Evolutionary conservation across 2,888 invertebrate genomes (phyloP).

Genomic region (Brachypalpus laphriformis): DNA sequence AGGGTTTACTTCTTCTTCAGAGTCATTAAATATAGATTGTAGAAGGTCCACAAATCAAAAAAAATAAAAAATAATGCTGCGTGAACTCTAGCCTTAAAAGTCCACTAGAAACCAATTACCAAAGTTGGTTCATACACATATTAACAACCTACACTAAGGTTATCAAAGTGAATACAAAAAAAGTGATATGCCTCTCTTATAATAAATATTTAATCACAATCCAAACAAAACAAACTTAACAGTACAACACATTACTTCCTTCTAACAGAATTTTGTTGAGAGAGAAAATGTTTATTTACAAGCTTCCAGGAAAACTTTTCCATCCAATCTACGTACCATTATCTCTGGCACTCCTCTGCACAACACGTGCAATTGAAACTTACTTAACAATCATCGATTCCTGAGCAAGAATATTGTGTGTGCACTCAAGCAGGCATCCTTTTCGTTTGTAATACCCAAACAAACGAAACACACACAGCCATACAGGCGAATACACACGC

Average conservation of each 20-base stretch:
- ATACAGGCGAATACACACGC: not conserved
- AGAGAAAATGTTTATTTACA: constrained; percentile 10
- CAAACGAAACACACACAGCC: constrained; percentile 13
- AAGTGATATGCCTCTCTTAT: not conserved
- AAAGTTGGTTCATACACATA: too few species aligned
- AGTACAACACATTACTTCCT: not conserved
- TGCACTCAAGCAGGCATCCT: constrained; percentile 45
- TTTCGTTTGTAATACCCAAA: constrained; percentile 43
- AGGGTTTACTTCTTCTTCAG: too few species aligned
- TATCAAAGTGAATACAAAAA: constrained; percentile 2
- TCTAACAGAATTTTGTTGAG: not conserved
- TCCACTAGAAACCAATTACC: not conserved
- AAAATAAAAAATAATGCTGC: too few species aligned
- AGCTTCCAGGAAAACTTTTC: constrained; percentile 2
- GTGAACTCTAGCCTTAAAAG: too few species aligned
- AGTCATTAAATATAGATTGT: too few species aligned
- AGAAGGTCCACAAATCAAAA: too few species aligned
- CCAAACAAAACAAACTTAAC: not conserved
- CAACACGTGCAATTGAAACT: constrained; percentile 64
- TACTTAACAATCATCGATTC: constrained; percentile 67
- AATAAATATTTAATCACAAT: constrained; percentile 29
- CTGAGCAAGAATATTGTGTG: constrained; percentile 18
- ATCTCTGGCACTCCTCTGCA: constrained; percentile 1
- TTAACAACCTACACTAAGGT: not conserved
- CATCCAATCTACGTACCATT: constrained; percentile 34